Evolutionary conservation across 2,113 vertebrate genomes (phyloP).

Genomic region (Aspidoscelis tigris): DNA sequence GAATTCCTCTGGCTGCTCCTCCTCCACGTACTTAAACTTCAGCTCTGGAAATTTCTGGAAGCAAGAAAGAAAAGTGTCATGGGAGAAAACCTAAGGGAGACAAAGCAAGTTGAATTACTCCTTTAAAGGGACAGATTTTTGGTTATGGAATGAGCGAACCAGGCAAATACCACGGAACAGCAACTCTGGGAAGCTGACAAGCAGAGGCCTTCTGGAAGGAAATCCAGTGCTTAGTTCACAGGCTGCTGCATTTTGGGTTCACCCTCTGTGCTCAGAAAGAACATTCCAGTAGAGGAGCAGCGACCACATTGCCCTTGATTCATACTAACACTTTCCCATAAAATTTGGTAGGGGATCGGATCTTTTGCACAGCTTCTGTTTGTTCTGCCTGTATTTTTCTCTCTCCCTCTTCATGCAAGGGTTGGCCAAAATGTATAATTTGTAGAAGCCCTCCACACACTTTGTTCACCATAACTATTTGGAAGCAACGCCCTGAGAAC

Average conservation of each 20-base stretch:
- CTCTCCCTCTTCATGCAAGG: not conserved
- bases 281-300: not conserved
- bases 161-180: too few relatives aligned
- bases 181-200: too few relatives aligned
- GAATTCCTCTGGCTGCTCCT: slow-evolving; percentile 97
- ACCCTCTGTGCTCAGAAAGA: not conserved
- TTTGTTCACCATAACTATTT: not conserved
- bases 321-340: not conserved
- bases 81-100: slow-evolving; percentile 3
- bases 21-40: slow-evolving; percentile 98
- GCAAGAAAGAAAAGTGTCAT: slow-evolving; percentile 41
- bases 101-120: rapidly evolving
- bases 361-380: not conserved
- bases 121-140: not conserved
- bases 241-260: not conserved
- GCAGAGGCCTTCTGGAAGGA: not conserved
- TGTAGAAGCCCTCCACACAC: not conserved
- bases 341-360: not conserved
- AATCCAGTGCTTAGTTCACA: too few relatives aligned
- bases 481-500: not conserved
- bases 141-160: not conserved
- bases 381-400: not conserved
- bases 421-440: rapidly evolving
- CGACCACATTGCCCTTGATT: not conserved
- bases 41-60: slow-evolving; percentile 95